Evolutionary conservation across 2,797 vertebrate genomes (phyloP).

Genomic region (Phrynocephalus guinanensis): DNA sequence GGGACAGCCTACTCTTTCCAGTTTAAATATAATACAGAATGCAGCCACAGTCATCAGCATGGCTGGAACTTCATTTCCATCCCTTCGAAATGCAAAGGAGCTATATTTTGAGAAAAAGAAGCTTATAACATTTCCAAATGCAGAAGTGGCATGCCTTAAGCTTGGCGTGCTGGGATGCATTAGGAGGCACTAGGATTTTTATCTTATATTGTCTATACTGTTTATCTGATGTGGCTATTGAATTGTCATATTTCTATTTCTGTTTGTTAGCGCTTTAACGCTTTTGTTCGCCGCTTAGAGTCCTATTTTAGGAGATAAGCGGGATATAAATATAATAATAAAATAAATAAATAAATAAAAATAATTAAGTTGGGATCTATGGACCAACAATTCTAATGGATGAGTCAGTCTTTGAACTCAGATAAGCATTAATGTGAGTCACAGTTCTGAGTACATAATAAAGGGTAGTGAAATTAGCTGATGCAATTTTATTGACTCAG

Average conservation of each 20-base stretch:
- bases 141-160: conserved; percentile 17
- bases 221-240: too few relatives aligned
- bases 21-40: neutral
- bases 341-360: too few relatives aligned
- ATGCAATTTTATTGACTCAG: conserved; percentile 31
- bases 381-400: conserved; percentile 24
- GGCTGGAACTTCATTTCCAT: neutral
- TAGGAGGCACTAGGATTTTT: too few relatives aligned
- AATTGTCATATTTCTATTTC: too few relatives aligned
- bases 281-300: too few relatives aligned
- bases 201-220: too few relatives aligned
- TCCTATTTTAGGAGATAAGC: too few relatives aligned
- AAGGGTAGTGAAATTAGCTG: conserved; percentile 33
- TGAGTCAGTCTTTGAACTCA: neutral
- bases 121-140: conserved; percentile 11
- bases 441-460: neutral
- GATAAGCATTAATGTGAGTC: conserved; percentile 30
- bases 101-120: conserved; percentile 20
- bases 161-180: too few relatives aligned
- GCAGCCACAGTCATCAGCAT: neutral
- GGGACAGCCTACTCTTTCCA: neutral
- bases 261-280: too few relatives aligned
- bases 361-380: neutral
- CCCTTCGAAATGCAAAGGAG: conserved; percentile 12
- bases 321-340: too few relatives aligned